Base-by-base conservation (phyloP, 2,797 vertebrate species). In the Iguana delicatissima region DNA sequence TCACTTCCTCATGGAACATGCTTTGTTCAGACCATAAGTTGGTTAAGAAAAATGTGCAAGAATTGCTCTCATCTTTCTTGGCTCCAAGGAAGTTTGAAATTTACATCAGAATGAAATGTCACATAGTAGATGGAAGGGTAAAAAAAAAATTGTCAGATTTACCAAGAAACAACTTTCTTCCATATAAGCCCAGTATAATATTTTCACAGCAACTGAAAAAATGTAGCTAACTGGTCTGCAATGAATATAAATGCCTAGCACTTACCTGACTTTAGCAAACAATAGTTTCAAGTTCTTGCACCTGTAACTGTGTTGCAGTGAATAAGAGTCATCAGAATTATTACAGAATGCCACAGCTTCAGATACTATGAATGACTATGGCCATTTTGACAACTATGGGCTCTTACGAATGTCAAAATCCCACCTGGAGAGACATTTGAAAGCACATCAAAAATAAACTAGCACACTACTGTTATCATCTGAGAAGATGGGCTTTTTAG, bases 21-120 rank as follows among this genome's bases (percentile, higher is more conserved):
- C 85, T 86, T 88, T 89, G 74, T 9, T 26, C 84, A 87, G 93
- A 81, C 84, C 90, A 93, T 91, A 90, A 84, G 20, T 22, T 29
- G 89, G 24, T 87, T 95, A 88, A 94, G 90, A 91, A 93, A 91
- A 94, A 89, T 87, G 88, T 32, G 84, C 92, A 92, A 94, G 92
- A 89, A 92, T 42, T 3, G 90, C 89, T 86, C 50, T 90, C 12
- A n/a, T n/a, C 90, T 93, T 93, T 29, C 64, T 94, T 55, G 82
- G 67, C 85, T 89, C 85, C 84, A 92, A 69, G 93, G 92, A 96
- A 91, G 79, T 88, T 74, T 38, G 59, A 10, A 32, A 52, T 85
- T 91, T 74, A 76, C 92, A 95, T 95, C 81, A 89, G 4, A 80
- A 94, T 73, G 59, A 64, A 93, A 80, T 64, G 90, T 81, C 35